These are phyloP conservation scores for Trematomus bernacchii DNA, from an alignment of 2,797 vertebrate genomes.

Conservation along the genomic window DNA sequence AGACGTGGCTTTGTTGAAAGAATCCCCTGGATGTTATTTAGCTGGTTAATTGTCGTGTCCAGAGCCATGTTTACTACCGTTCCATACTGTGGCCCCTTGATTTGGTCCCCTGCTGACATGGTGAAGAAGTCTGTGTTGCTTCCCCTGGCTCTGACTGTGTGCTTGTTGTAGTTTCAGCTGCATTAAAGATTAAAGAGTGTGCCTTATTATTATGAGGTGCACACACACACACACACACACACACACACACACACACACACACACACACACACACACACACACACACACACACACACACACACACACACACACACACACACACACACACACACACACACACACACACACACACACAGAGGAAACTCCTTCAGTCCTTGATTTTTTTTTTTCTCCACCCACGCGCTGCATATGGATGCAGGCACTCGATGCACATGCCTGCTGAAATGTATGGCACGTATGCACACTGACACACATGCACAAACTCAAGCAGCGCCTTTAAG, in stretches of 20 bases:
- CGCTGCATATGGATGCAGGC: constrained; percentile 13
- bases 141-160: constrained; percentile 62
- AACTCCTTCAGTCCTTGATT: constrained; percentile 47
- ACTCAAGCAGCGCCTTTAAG: constrained; percentile 74
- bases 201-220: constrained; percentile 68
- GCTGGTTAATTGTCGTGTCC: constrained; percentile 27
- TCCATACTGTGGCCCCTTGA: constrained; percentile 47
- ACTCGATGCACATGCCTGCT: constrained; percentile 29
- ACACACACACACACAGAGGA: constrained; percentile 32
- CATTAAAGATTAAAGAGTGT: constrained; percentile 77
- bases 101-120: constrained; percentile 63
- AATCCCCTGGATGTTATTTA: constrained; percentile 31
- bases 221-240: constrained; percentile 26
- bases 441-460: constrained; percentile 26
- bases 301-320: constrained; percentile 27
- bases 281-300: constrained; percentile 22
- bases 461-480: constrained; percentile 29
- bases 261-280: constrained; percentile 28
- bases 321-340: constrained; percentile 19
- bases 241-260: constrained; percentile 25
- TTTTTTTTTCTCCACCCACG: constrained; percentile 21
- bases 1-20: not conserved
- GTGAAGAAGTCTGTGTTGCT: constrained; percentile 50
- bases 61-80: constrained; percentile 43
- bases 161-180: constrained; percentile 73